Evolutionary conservation across 2,797 vertebrate species (phyloP), one percentile per base, ranked within the genome.

Genomic region (Melanotaenia parkinsoni): DNA sequence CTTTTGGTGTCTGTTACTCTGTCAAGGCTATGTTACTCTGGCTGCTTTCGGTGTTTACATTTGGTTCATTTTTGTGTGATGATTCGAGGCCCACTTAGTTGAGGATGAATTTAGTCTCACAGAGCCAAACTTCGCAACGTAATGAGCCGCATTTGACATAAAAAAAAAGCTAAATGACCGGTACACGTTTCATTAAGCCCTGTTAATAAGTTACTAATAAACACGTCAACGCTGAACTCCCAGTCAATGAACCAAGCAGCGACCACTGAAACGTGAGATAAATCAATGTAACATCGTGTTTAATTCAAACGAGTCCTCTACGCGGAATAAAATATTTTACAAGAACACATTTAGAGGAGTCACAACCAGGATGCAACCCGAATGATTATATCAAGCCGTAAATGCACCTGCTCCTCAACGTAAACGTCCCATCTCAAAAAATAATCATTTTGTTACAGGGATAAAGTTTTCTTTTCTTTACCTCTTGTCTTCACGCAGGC

Each of bases 121-220:
- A 28, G 16, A 64, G 20, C 8, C 24, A 66, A 58, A 43, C 9
- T 24, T 43, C 30, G 33, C 32, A 18, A 63, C 33, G 1, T 10
- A 22, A 22, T 12, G 13, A 54, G 33, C 30, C 16, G 0, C 1
- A 0, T 11, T 3, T 16, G 5, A 30, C 24, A 53, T 26, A 28
- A 28, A 28, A 12, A n/a, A 54, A 63, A 3, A 0, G 14, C 1
- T 35, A 14, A 33, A 57, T 68, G 0, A 28, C 2, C 9, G 24
- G 47, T 8, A 3, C 9, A 6, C 22, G 60, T 61, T 40, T 76
- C n/a, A 50, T 64, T 65, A 0, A 1, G 2, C 28, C 4, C 35
- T 69, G 70, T 88, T 89, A 92, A 92, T 93, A 87, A 73, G 90
- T 93, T 12, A 92, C 92, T 60, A 62, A 89, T 87, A 71, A 82